A percentile compares a stretch with the other conserved stretches of the same genome.
phyloP scores from a whole-genome alignment of 1,140 invertebrate species.

The Drosophila leontia region DNA sequence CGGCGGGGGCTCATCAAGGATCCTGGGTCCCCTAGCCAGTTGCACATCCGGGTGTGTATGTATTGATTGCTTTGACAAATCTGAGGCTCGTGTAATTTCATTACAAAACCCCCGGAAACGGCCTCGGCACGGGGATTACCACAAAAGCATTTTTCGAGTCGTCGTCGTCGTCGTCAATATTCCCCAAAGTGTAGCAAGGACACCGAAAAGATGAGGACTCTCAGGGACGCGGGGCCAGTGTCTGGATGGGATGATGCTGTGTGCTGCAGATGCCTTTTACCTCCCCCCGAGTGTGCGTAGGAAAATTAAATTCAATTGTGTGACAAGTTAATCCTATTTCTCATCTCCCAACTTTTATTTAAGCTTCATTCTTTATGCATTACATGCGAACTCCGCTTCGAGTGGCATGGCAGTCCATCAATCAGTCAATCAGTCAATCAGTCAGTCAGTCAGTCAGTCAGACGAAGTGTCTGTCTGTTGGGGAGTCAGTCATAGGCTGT shows the following conservation, averaged over 20 bases:
- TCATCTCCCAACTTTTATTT: slow-evolving; percentile 83
- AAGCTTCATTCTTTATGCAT: slow-evolving; percentile 84
- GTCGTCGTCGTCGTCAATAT: slow-evolving; percentile 10
- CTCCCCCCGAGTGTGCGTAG: slow-evolving; percentile 37
- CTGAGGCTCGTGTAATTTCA: slow-evolving; percentile 74
- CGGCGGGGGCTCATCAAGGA: slow-evolving; percentile 29
- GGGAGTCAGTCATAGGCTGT: slow-evolving; percentile 60
- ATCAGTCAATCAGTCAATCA: slow-evolving; percentile 52
- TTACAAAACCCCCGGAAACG: slow-evolving; percentile 55
- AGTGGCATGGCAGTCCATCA: slow-evolving; percentile 49
- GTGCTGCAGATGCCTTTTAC: slow-evolving; percentile 54
- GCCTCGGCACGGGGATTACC: slow-evolving; percentile 46
- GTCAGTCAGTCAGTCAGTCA: slow-evolving; percentile 47
- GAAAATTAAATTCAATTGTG: slow-evolving; percentile 85
- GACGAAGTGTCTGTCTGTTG: slow-evolving; percentile 18
- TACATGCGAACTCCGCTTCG: slow-evolving; percentile 56
- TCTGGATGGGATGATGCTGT: slow-evolving; percentile 14
- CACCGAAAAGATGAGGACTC: slow-evolving; percentile 25
- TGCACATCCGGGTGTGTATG: slow-evolving; percentile 38
- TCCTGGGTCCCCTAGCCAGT: slow-evolving; percentile 4
- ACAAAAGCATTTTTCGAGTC: slow-evolving; percentile 64
- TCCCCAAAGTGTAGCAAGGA: slow-evolving; percentile 66
- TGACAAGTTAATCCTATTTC: slow-evolving; percentile 84
- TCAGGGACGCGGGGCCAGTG: background rate
- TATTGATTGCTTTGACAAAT: slow-evolving; percentile 81